These are phyloP conservation scores for Nyctereutes procyonoides DNA, from an alignment of 2,113 vertebrate genomes.

Conservation along the genomic window DNA sequence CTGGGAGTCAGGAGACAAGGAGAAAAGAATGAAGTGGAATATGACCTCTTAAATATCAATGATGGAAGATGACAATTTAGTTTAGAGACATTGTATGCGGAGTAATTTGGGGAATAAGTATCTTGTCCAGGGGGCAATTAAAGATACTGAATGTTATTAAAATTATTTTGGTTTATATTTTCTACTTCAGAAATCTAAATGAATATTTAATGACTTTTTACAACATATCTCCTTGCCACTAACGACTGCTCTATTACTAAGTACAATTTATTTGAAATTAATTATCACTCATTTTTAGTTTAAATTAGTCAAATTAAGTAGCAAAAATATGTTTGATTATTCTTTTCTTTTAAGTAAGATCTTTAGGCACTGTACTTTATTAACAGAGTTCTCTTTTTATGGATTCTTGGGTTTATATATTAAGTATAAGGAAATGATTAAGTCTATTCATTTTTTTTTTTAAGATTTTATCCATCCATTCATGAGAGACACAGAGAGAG, in stretches of 20 bases:
- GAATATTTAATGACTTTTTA: background rate
- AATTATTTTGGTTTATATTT: constrained; percentile 37
- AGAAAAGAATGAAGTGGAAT: background rate
- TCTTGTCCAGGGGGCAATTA: background rate
- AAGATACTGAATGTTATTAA: background rate
- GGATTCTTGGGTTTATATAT: background rate
- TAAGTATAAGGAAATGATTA: background rate
- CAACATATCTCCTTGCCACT: background rate
- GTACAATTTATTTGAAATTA: background rate
- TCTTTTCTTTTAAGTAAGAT: background rate
- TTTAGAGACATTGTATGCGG: background rate
- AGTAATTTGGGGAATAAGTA: background rate
- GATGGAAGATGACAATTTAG: background rate
- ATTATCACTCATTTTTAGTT: background rate
- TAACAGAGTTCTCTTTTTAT: background rate
- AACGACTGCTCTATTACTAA: background rate
- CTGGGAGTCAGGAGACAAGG: background rate
- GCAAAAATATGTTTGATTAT: background rate
- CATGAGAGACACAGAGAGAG: too few species aligned
- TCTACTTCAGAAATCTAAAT: background rate
- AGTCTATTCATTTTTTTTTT: too few species aligned
- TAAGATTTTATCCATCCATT: too few species aligned
- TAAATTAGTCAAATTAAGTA: background rate
- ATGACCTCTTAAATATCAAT: background rate
- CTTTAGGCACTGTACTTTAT: background rate